Conservation (phyloP, 2,888 invertebrate genomes). For the Drosophila sordidapex region DNA sequence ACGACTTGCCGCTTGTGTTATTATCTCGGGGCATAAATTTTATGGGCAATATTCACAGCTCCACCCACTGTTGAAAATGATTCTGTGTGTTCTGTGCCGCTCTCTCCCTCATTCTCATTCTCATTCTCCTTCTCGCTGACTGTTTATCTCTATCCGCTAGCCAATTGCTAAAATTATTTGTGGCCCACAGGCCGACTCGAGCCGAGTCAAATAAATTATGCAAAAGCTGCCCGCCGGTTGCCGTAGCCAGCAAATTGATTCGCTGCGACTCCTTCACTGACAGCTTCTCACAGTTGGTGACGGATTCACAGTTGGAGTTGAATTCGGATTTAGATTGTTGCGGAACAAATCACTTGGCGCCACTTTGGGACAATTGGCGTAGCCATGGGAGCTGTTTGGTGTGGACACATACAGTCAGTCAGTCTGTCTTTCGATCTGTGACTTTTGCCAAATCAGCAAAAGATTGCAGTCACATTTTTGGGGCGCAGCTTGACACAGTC, state of each 20-base stretch:
- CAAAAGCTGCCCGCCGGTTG: conserved; percentile 34
- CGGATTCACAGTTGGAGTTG: conserved; percentile 30
- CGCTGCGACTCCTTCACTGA: conserved; percentile 42
- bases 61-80: conserved; percentile 82
- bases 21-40: conserved; percentile 80
- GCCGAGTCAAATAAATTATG: conserved; percentile 56
- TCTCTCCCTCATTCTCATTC: conserved; percentile 1
- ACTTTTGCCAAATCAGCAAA: conserved; percentile 66
- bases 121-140: background rate
- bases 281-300: conserved; percentile 50
- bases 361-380: conserved; percentile 49
- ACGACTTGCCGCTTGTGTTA: conserved; percentile 80
- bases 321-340: background rate
- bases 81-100: conserved; percentile 54
- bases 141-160: conserved; percentile 27
- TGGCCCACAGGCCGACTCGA: conserved; percentile 54
- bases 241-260: conserved; percentile 48
- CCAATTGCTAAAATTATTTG: conserved; percentile 74
- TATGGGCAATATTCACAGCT: conserved; percentile 82
- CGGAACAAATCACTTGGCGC: conserved; percentile 37
- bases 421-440: conserved; percentile 10
- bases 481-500: conserved; percentile 41
- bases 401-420: conserved; percentile 11
- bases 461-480: conserved; percentile 51
- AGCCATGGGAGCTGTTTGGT: conserved; percentile 38